phyloP scores from a whole-genome alignment of 2,113 vertebrate genomes.

The Oncorhynchus kisutch region DNA sequence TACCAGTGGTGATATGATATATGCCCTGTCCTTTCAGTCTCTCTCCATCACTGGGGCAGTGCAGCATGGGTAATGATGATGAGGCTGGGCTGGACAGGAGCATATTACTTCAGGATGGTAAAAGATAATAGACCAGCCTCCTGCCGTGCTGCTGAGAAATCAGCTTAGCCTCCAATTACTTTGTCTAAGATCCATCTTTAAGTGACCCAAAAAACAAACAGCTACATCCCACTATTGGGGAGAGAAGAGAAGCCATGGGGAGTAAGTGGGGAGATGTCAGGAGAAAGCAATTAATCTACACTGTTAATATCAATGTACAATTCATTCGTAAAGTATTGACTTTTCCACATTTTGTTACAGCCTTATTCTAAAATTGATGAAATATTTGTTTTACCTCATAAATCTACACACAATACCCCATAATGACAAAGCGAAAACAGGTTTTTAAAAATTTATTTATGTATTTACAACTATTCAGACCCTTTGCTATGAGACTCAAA shows the following conservation, averaged over 20 bases:
- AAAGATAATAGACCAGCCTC: constrained; percentile 69
- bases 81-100: constrained; percentile 61
- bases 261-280: constrained; percentile 25
- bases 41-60: constrained; percentile 62
- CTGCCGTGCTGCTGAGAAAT: constrained; percentile 56
- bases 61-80: constrained; percentile 68
- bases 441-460: too few relatives aligned
- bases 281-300: constrained; percentile 46
- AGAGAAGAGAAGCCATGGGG: constrained; percentile 28
- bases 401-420: too few relatives aligned
- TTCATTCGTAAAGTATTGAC: too few relatives aligned
- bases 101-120: constrained; percentile 59
- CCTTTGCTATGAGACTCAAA: too few relatives aligned
- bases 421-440: too few relatives aligned
- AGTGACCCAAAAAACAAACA: constrained; percentile 55
- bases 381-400: too few relatives aligned
- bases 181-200: constrained; percentile 61
- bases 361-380: too few relatives aligned
- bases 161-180: constrained; percentile 68
- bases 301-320: constrained; percentile 34
- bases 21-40: constrained; percentile 60
- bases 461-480: too few relatives aligned
- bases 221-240: constrained; percentile 32
- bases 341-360: too few relatives aligned
- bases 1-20: constrained; percentile 69